Evolutionary conservation across 2,113 vertebrate genomes (phyloP), one percentile per base, ranked within the genome.

Genomic region (Peromyscus polionotus): DNA sequence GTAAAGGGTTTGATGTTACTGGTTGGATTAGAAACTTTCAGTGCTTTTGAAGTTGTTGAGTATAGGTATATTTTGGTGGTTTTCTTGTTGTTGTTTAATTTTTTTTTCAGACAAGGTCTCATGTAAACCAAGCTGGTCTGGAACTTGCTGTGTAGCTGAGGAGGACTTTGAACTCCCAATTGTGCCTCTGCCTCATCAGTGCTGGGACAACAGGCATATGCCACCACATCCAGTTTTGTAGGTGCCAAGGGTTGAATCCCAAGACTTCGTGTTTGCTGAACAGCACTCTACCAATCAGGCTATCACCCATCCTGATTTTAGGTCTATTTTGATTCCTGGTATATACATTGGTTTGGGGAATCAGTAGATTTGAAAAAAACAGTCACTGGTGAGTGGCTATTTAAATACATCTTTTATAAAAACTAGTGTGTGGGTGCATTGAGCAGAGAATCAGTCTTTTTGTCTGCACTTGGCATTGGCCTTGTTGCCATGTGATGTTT

Each of bases 381-480:
- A 95, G 31, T 89, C 48, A 91, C 0, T 67, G 70, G 42, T 51
- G 2, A 33, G 22, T 92, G 45, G 22, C 81, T 96, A 2, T 84
- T 97, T 89, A 95, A 95, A 61, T 95, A 86, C 89, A 81, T n/a
- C 24, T 89, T 94, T 77, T 87, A 75, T 89, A 77, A 70, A 77
- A n/a, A 54, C 67, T 17, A 88, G 9, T 90, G 31, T 87, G 7
- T 89, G 90, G 33, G 20, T 39, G 61, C 14, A 45, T 1, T 95
- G 42, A 73, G 39, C 33, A 70, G n/a, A 83, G 54, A 72, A 51
- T 61, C 39, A 84, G 63, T 36, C 3, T 75, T 22, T 70, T 86
- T 68, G 57, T 79, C 26, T 83, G 36, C 19, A 33, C 45, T 92
- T 94, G 67, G 26, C 65, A 17, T 86, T 92, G 63, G 59, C 36